These are phyloP conservation scores for Cryptocheilus praepositus DNA, from an alignment of 2,888 invertebrate species.

Conservation along the genomic window DNA sequence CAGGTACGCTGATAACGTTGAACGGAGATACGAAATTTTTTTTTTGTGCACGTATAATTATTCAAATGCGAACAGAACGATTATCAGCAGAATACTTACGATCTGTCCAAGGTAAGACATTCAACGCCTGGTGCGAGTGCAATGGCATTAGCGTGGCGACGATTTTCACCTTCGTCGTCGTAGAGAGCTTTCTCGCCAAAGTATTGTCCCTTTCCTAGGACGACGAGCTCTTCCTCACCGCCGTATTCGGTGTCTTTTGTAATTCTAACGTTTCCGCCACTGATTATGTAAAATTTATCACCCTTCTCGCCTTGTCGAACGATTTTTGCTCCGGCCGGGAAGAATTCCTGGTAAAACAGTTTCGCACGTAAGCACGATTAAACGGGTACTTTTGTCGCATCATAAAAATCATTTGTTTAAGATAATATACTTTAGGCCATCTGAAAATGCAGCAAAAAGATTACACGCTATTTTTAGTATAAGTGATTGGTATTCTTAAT, in stretches of 20 bases:
- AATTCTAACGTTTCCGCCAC: conserved; percentile 87
- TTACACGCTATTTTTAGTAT: no score
- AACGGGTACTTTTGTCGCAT: no score
- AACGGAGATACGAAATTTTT: no score
- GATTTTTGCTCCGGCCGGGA: conserved; percentile 85
- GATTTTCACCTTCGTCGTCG: conserved; percentile 81
- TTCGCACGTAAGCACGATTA: no score
- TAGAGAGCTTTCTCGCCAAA: conserved; percentile 93
- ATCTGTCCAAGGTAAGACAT: conserved; percentile 90
- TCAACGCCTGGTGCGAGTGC: conserved; percentile 89
- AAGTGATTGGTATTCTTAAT: no score
- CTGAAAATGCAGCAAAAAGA: no score
- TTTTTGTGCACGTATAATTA: no score
- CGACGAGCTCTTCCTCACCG: conserved; percentile 81
- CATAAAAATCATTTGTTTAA: no score
- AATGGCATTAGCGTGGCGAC: conserved; percentile 91
- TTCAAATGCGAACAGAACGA: no score
- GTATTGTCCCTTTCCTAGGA: conserved; percentile 86
- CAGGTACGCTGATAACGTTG: no score
- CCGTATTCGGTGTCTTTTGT: conserved; percentile 80
- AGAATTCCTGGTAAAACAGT: conserved; percentile 81
- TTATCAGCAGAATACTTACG: conserved; percentile 79
- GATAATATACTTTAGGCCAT: no score
- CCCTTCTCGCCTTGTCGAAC: conserved; percentile 91
- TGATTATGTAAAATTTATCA: conserved; percentile 93